These are phyloP conservation scores for Penaeus indicus DNA, from an alignment of 1,140 invertebrate genomes.

Conservation along the genomic window DNA sequence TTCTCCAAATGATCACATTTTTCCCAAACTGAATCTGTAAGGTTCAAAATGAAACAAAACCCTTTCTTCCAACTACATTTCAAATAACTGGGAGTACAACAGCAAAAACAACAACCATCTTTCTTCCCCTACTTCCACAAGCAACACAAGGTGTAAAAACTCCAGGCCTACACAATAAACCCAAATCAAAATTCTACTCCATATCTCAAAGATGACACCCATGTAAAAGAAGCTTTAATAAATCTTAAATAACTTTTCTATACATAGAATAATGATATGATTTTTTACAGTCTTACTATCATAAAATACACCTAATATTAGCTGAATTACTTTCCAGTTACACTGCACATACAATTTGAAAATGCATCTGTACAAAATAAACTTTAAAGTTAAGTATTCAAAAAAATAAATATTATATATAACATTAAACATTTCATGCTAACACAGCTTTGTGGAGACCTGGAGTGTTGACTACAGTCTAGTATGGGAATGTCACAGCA, in stretches of 20 bases:
- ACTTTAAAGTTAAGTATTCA: conserved; percentile 19
- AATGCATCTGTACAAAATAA: conserved; percentile 17
- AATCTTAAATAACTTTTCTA: too few relatives aligned
- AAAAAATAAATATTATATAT: conserved; percentile 23
- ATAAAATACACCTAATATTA: too few relatives aligned
- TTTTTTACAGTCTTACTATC: too few relatives aligned
- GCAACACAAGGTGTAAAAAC: conserved; percentile 47
- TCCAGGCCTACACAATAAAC: conserved; percentile 30
- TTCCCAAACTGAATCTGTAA: not conserved
- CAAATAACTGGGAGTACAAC: conserved; percentile 63
- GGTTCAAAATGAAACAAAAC: not conserved
- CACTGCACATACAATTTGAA: too few relatives aligned
- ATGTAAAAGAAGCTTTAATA: too few relatives aligned
- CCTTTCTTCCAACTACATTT: conserved; percentile 54
- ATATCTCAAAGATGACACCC: too few relatives aligned
- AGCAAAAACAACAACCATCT: conserved; percentile 63
- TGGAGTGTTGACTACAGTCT: conserved; percentile 45
- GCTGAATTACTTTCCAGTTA: too few relatives aligned
- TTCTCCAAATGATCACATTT: not conserved
- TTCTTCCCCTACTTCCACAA: conserved; percentile 56
- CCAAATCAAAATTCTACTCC: too few relatives aligned
- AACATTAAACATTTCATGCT: conserved; percentile 34
- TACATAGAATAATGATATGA: too few relatives aligned
- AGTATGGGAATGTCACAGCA: conserved; percentile 57
- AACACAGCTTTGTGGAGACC: conserved; percentile 41